Evolutionary conservation across 64 coral and sea anemone genomes (phyloP), one percentile per base, ranked within the genome.

Genomic region (Dendronephthya gigantea): DNA sequence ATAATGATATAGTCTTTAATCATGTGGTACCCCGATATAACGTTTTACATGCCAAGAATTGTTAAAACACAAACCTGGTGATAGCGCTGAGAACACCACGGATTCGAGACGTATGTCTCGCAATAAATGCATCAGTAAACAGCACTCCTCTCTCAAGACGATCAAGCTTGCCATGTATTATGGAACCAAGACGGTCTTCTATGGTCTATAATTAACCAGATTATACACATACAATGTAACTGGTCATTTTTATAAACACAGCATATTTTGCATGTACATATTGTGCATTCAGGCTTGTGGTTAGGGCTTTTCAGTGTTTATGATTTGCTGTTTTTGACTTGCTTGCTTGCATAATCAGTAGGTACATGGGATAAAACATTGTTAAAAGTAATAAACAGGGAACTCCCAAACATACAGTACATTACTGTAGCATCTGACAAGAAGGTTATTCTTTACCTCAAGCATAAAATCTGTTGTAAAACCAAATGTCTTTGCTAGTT

Each of bases 101-200:
- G 4, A 98, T 98, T 70, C 85, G 83, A 9, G 95, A 92, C 34
- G 90, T 93, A 50, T 98, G 95, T 84, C 92, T 82, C 17, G 95
- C 95, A 43, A 98, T 88, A 74, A 98, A 98, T 29, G 95, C 92
- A 76, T 98, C 86, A 5, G 95, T 98, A 32, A 91, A 98, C 15
- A 98, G 84, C 39, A 98, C 95, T 82, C 91, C 91, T 74, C 90
- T 93, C 40, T 98, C 95, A 55, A 93, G 79, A 50, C 91, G 92
- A 84, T 98, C 95, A 49, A 98, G 90, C 35, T 91, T 90, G 0
- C 95, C 95, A 74, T 90, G 89, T 51, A 98, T 93, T 27, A 93
- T 84, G 23, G 85, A 90, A 45, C 92, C 95, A 49, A 98, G 62
- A 10, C 90, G 84, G 9, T 81, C 70, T 51, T 98, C 95, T 13